These are phyloP conservation scores for Bedellia somnulentella DNA, from an alignment of 2,888 invertebrate genomes.

Conservation along the genomic window DNA sequence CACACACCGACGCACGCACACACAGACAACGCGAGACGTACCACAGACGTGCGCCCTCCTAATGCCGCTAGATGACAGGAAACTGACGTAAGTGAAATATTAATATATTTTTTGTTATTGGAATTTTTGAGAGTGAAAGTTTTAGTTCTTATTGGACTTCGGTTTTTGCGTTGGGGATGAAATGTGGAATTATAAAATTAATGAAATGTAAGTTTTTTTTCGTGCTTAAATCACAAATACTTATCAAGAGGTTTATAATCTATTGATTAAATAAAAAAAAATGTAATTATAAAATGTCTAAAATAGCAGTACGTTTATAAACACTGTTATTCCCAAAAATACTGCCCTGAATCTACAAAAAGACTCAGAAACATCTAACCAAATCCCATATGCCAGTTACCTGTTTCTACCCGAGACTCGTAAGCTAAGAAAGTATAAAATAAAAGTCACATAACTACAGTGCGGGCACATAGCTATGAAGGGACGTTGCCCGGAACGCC, in stretches of 20 bases:
- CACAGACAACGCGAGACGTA: constrained; percentile 22
- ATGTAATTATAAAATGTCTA: no score
- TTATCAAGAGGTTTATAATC: no score
- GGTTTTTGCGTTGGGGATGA: no score
- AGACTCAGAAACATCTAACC: no score
- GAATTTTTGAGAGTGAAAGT: constrained; percentile 13
- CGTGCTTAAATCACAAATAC: no score
- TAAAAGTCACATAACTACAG: constrained; percentile 43
- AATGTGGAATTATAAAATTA: no score
- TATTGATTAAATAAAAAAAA: no score
- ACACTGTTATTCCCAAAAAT: background rate
- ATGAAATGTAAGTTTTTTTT: no score
- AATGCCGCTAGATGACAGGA: constrained; percentile 22
- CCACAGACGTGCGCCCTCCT: constrained; percentile 26
- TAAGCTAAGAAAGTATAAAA: constrained; percentile 53
- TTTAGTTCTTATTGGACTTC: constrained; percentile 4
- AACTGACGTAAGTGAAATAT: constrained; percentile 25
- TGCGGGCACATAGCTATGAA: constrained; percentile 21
- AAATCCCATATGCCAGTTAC: constrained; percentile 21
- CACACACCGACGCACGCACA: constrained; percentile 15
- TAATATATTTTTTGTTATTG: constrained; percentile 10
- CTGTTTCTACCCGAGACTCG: constrained; percentile 20
- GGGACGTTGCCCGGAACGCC: constrained; percentile 44
- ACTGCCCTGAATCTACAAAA: background rate
- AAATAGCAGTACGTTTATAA: constrained; percentile 3